Evolutionary conservation across 2,888 invertebrate genomes (phyloP).

Genomic region (Thera obeliscata): DNA sequence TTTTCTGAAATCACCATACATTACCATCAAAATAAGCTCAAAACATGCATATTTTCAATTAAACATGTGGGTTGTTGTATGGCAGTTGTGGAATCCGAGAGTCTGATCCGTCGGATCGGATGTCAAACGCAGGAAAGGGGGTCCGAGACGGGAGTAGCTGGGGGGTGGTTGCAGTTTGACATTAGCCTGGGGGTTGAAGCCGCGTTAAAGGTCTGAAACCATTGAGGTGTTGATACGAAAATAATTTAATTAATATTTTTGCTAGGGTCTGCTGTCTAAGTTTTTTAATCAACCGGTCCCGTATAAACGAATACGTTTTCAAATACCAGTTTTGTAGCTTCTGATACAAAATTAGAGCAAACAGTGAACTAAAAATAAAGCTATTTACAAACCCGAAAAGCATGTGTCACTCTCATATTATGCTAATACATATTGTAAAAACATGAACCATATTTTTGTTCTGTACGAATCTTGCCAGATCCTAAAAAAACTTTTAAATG

Average conservation of each 20-base stretch:
- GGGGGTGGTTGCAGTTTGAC: conserved; percentile 30
- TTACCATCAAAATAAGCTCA: conserved; percentile 26
- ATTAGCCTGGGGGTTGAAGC: conserved; percentile 26
- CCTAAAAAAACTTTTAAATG: too few relatives aligned
- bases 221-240: conserved; percentile 13
- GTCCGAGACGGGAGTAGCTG: conserved; percentile 8
- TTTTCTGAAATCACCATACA: conserved; percentile 19
- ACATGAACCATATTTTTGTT: too few relatives aligned
- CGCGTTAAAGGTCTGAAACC: neutral
- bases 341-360: too few relatives aligned
- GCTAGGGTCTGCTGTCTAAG: too few relatives aligned
- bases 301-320: too few relatives aligned
- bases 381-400: too few relatives aligned
- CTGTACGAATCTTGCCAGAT: too few relatives aligned
- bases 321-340: too few relatives aligned
- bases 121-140: conserved; percentile 37
- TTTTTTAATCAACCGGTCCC: too few relatives aligned
- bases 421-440: too few relatives aligned
- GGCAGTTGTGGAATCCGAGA: conserved; percentile 23
- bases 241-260: conserved; percentile 10
- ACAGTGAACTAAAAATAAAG: too few relatives aligned
- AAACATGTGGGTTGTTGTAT: conserved; percentile 23
- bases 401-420: too few relatives aligned
- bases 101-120: conserved; percentile 24
- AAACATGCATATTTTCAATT: conserved; percentile 38